Base-by-base conservation (phyloP, 1,140 invertebrate genomes). In the Zelostemma sp. region DNA sequence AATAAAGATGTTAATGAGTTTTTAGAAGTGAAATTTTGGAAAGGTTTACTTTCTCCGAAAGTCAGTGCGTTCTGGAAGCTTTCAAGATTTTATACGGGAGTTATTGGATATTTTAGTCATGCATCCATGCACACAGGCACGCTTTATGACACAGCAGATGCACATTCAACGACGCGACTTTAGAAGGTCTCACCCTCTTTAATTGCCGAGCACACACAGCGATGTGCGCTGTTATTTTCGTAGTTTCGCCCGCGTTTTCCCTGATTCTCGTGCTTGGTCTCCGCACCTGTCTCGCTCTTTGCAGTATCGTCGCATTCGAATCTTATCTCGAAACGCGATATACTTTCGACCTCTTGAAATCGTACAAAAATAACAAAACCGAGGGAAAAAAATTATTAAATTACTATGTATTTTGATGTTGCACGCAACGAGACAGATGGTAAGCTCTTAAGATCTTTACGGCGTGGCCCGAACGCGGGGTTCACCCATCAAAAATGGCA, bases 181-280 rank as follows among this genome's bases (percentile, higher is more conserved):
- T 11, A 11, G 11, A 31, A 31, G 28, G 11, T 31, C 28, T 38
- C 51, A 47, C 51, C 19, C 35, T 21, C 25, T 41, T 50, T 33
- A 50, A 50, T 50, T 50, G 25, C 25, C 33, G n/a, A 16, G n/a
- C n/a, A 28, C 33, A 21, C 51, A 17, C 15, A 4, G 19, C 12
- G n/a, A 43, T 19, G 35, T 33, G 49, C 41, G 67, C 41, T 31
- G 64, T 53, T 72, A 60, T 72, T 73, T 68, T 63, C 51, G 51
- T 48, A 41, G 38, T 16, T 18, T 19, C 28, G 12, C 16, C 33
- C 0, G 15, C 51, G 9, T 17, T 55, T 18, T 41, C 6, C 15
- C 35, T 43, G 3, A 9, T 33, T 41, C 35, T 25, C n/a, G n/a
- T n/a, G n/a, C 35, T 16, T n/a, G 35, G 9, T 38, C 11, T 38